Base-by-base conservation (phyloP, 2,888 invertebrate species). In the Epicampocera succincta region DNA sequence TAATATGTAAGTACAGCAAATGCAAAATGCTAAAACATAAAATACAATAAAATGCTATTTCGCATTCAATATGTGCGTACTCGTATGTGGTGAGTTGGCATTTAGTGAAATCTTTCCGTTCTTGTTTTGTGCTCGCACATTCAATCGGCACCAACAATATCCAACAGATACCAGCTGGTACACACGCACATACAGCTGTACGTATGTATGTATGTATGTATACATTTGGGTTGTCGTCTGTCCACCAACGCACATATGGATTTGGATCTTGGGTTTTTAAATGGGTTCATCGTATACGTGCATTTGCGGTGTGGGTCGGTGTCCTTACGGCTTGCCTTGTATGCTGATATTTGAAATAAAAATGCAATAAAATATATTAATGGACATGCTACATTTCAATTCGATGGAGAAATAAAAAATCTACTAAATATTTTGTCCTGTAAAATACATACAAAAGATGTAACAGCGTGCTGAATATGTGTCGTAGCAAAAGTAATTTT, bases 291-390 rank as follows among this genome's bases (percentile, higher is more conserved):
- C n/a, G n/a, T n/a, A n/a, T n/a, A n/a, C n/a, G 12, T 50, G 15
- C 9, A 8, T 48, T 9, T 38, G 17, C 29, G 12, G 11, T 68
- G 8, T 48, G n/a, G 25, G 13, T 5, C 6, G 3, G 3, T 9
- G 33, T 33, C 1, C 4, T 29, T 54, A 11, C 17, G 40, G 61
- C n/a, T 44, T 44, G 25, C 75, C 44, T 60, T 66, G 8, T 33
- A 71, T 75, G 71, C 63, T 63, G 58, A 80, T 50, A 65, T 65
- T 72, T 78, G 65, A 78, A 78, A 71, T 77, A 71, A 29, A 72
- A 72, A 56, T 65, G 66, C 63, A 77, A 82, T 82, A 82, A 78
- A 82, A 82, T 82, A 78, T 69, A 65, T 58, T 82, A 75, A 79
- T 82, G 75, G 82, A 79, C 66, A 82, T 78, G 75, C 75, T 65